Percentiles rank a stretch among this genome's conserved stretches.
Evolutionary conservation across 2,797 vertebrate genomes (phyloP).

Genomic region (Geotrypetes seraphini): DNA sequence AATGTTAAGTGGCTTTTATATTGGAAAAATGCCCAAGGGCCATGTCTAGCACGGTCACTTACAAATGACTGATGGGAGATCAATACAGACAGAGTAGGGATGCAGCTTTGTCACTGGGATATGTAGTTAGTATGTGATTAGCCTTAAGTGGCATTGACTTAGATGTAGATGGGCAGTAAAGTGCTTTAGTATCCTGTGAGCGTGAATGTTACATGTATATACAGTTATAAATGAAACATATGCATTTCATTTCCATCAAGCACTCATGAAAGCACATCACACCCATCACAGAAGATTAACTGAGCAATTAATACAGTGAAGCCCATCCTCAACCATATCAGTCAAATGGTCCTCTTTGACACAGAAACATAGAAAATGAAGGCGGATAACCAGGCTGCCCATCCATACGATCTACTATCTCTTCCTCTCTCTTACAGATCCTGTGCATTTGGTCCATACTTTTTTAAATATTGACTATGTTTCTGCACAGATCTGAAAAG

Average conservation of each 20-base stretch:
- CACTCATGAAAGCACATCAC: constrained; percentile 5
- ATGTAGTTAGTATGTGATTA: constrained; percentile 69
- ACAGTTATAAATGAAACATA: constrained; percentile 39
- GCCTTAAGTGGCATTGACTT: constrained; percentile 32
- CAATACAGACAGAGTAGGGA: constrained; percentile 63
- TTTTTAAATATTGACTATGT: no score
- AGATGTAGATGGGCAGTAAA: constrained; percentile 31
- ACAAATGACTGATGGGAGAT: constrained; percentile 73
- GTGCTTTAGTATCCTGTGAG: constrained; percentile 24
- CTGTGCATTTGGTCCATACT: no score
- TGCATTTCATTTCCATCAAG: constrained; percentile 22
- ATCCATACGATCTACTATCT: no score
- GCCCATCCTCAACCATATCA: constrained; percentile 8
- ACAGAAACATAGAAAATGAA: constrained; percentile 24
- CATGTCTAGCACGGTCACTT: constrained; percentile 72
- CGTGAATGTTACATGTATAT: constrained; percentile 20
- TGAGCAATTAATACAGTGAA: constrained; percentile 11
- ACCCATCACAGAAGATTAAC: constrained; percentile 14
- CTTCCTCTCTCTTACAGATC: no score
- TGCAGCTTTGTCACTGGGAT: constrained; percentile 65
- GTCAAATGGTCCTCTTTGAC: constrained; percentile 8
- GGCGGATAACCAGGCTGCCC: no score
- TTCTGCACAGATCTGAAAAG: no score
- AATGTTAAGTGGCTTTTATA: constrained; percentile 73
- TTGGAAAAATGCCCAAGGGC: constrained; percentile 74